Base-by-base conservation (phyloP, 2,113 vertebrate species). In the Sisor rabdophorus region DNA sequence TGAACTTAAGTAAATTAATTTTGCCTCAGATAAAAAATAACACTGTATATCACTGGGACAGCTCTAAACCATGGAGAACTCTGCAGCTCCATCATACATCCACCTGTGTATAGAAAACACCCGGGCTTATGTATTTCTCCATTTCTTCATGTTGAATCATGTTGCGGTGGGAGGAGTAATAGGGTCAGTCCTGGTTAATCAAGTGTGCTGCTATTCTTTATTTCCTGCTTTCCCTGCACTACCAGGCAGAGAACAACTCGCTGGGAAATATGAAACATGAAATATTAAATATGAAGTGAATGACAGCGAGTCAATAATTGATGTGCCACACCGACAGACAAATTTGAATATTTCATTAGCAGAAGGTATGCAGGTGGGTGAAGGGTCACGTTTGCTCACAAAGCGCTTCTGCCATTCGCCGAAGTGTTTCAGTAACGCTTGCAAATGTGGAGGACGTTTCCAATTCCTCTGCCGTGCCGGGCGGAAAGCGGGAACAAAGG, bases 281-380 rank as follows among this genome's bases (percentile, higher is more conserved):
- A 81, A 78, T 76, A 69, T 77, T 54, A 77, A 82, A 69, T 71
- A 50, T 68, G 64, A 75, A 53, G 47, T 32, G 53, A 77, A 71
- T 53, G 52, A 32, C 67, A 16, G 26, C 19, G 64, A 71, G 52
- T 86, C 75, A 81, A 75, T 84, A 77, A 84, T 82, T 76, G 65
- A 82, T 80, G 59, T 36, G 7, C 32, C 40, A n/a, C 75, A 26
- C 48, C 56, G 53, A 72, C 70, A 4, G 55, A 40, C 30, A 15
- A 3, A 68, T 74, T 71, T 84, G 67, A 79, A 83, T 77, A 79
- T 84, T 80, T 81, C 73, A 81, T 80, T 79, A 75, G 73, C 65
- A n/a, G 73, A 76, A 82, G 81, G 73, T 84, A 80, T 70, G 74
- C 76, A 60, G 52, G 50, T 58, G 73, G 74, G 75, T 73, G 40